These are phyloP conservation scores for Chloromyia formosa DNA, from an alignment of 2,888 invertebrate genomes.

Conservation along the genomic window DNA sequence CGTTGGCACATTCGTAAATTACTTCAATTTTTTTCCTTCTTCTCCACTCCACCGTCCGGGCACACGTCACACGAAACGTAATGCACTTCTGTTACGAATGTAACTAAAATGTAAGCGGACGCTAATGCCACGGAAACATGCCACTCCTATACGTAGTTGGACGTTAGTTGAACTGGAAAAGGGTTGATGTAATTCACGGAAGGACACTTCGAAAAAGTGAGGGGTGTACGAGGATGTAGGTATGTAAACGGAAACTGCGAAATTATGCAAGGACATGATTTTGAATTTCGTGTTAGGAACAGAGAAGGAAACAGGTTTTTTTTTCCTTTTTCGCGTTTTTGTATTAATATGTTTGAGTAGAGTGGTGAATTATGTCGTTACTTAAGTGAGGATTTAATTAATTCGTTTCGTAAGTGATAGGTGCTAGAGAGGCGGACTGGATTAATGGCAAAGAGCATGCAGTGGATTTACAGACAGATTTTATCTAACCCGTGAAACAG, in stretches of 20 bases:
- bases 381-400: constrained; percentile 18
- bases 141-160: background rate
- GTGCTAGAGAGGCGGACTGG: background rate
- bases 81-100: background rate
- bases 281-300: constrained; percentile 9
- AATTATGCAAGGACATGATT: constrained; percentile 37
- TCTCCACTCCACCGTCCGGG: too few relatives aligned
- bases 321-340: background rate
- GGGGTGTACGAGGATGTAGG: background rate
- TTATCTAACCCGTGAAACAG: too few relatives aligned
- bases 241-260: constrained; percentile 6
- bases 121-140: background rate
- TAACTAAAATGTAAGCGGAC: background rate
- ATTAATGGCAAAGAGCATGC: too few relatives aligned
- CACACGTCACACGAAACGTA: background rate
- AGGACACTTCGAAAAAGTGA: background rate
- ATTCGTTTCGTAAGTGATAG: constrained; percentile 13
- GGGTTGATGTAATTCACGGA: background rate
- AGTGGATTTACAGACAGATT: too few relatives aligned
- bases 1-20: constrained; percentile 30
- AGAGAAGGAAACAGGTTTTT: constrained; percentile 17
- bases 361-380: constrained; percentile 30
- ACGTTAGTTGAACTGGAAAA: background rate
- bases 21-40: background rate
- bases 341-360: too few relatives aligned